phyloP scores from a whole-genome alignment of 2,888 invertebrate species.

The Pollenia griseotomentosa region DNA sequence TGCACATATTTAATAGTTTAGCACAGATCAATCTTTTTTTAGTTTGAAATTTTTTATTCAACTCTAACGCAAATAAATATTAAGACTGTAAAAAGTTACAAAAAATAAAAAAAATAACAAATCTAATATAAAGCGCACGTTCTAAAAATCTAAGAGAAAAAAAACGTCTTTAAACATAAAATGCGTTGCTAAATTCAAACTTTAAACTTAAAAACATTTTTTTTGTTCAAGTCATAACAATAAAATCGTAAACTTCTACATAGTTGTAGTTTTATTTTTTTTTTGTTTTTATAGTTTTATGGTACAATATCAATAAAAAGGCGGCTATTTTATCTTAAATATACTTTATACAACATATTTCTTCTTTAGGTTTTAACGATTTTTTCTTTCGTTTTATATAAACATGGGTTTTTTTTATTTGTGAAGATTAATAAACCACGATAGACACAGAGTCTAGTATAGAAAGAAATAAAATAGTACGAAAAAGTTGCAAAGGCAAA shows the following conservation, averaged over 20 bases:
- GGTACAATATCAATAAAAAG: constrained; percentile 69
- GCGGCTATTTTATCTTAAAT: constrained; percentile 74
- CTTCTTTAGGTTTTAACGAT: constrained; percentile 35
- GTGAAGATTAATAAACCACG: constrained; percentile 68
- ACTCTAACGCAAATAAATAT: constrained; percentile 65
- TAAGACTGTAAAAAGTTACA: not conserved
- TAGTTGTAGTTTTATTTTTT: constrained; percentile 33
- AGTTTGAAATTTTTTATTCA: not conserved
- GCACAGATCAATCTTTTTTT: constrained; percentile 67
- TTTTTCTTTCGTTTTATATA: not conserved
- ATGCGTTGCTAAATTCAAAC: constrained; percentile 56
- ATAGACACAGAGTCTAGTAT: constrained; percentile 68
- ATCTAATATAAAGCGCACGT: constrained; percentile 63
- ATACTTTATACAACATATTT: constrained; percentile 68
- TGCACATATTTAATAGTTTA: constrained; percentile 66
- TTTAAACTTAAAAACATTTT: constrained; percentile 29
- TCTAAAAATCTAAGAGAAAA: constrained; percentile 36
- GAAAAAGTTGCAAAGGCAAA: not conserved
- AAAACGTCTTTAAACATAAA: constrained; percentile 23
- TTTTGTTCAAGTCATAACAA: not conserved
- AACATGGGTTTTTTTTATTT: not conserved
- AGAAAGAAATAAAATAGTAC: constrained; percentile 32
- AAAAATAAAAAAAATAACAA: constrained; percentile 31
- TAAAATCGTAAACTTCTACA: not conserved
- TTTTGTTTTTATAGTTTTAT: constrained; percentile 42